Conservation (phyloP, 2,113 vertebrate genomes). For the Canis aureus region DNA sequence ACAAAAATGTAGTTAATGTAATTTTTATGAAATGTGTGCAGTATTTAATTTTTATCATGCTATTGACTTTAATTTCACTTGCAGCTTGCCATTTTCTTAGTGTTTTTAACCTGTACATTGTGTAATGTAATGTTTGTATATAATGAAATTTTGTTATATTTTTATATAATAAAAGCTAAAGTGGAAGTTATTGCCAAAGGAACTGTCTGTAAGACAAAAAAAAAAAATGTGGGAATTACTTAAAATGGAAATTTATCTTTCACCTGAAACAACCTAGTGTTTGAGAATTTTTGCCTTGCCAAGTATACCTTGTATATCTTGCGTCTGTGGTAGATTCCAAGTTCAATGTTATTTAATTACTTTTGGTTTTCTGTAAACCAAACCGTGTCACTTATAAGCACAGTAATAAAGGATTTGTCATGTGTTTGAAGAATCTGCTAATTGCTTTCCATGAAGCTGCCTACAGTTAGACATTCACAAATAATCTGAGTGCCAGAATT, state of each 20-base stretch:
- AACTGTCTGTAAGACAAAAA: constrained; percentile 87
- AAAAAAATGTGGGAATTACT: constrained; percentile 84
- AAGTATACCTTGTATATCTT: constrained; percentile 89
- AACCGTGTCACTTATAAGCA: constrained; percentile 89
- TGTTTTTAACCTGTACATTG: constrained; percentile 91
- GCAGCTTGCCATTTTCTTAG: constrained; percentile 90
- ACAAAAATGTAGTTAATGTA: constrained; percentile 90
- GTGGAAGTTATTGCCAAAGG: constrained; percentile 90
- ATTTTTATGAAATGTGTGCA: constrained; percentile 93
- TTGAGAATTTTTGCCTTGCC: constrained; percentile 89
- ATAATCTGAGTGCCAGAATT: constrained; percentile 66
- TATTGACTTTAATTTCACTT: constrained; percentile 85
- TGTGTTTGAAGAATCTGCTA: constrained; percentile 85
- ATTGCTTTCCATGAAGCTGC: constrained; percentile 71
- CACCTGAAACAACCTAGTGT: constrained; percentile 85
- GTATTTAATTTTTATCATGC: constrained; percentile 89
- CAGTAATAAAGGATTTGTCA: constrained; percentile 92
- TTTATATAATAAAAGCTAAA: constrained; percentile 91
- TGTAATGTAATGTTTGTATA: constrained; percentile 93
- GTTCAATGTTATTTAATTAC: constrained; percentile 90
- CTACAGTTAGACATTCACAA: constrained; percentile 56
- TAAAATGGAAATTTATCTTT: constrained; percentile 88
- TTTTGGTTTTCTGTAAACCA: constrained; percentile 89
- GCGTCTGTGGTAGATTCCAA: constrained; percentile 88
- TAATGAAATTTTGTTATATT: constrained; percentile 92